These are phyloP conservation scores for Entomobrya proxima DNA, from an alignment of 2,888 invertebrate genomes.

Conservation along the genomic window DNA sequence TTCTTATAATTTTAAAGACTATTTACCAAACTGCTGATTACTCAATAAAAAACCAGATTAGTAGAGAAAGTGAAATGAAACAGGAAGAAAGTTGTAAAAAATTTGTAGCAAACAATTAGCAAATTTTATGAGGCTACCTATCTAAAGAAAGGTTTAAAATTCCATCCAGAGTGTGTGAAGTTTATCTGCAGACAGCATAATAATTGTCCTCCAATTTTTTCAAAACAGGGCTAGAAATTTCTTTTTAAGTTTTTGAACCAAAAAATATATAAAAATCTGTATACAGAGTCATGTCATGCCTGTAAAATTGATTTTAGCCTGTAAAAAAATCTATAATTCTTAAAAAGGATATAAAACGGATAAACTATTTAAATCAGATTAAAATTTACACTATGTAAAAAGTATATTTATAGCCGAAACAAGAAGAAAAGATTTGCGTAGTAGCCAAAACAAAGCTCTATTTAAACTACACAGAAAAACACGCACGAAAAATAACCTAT, in stretches of 20 bases:
- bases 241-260: neutral
- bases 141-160: constrained; percentile 16
- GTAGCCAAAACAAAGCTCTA: constrained; percentile 4
- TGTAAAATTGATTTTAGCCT: neutral
- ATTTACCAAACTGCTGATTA: constrained; percentile 48
- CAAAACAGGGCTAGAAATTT: neutral
- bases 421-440: neutral
- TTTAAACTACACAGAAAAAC: constrained; percentile 12
- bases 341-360: neutral
- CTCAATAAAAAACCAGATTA: constrained; percentile 26
- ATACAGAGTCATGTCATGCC: constrained; percentile 44
- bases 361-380: neutral
- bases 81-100: neutral
- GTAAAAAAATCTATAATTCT: neutral
- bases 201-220: constrained; percentile 27
- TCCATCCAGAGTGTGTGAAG: constrained; percentile 51
- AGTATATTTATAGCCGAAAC: neutral
- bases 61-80: neutral
- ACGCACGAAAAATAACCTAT: constrained; percentile 36
- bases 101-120: neutral
- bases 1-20: neutral
- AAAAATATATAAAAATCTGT: constrained; percentile 20
- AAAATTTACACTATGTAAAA: neutral
- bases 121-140: constrained; percentile 5
- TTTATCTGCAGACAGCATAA: neutral